Percentiles rank a stretch among this genome's conserved stretches.
These are phyloP conservation scores for Crocodylus rhombifer DNA, from an alignment of 2,797 vertebrate species.

Conservation along the genomic window DNA sequence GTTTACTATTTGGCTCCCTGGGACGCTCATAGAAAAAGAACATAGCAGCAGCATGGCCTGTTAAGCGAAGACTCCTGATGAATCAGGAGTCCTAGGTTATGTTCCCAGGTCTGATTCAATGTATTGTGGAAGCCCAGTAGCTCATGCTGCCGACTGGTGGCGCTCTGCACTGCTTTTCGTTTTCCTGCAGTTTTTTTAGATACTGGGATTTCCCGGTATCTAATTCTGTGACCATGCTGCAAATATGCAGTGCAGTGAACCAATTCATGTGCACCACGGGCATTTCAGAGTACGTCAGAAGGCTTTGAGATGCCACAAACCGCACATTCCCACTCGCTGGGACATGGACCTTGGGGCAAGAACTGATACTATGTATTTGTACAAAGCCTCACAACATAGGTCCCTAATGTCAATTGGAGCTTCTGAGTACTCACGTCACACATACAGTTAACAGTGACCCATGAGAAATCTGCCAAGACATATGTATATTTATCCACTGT, in stretches of 20 bases:
- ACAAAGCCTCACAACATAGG: neutral
- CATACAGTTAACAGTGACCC: neutral
- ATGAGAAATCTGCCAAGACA: neutral
- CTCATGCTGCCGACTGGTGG: too few relatives aligned
- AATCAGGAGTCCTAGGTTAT: neutral
- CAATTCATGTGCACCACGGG: too few relatives aligned
- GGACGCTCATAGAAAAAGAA: neutral
- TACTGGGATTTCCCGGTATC: too few relatives aligned
- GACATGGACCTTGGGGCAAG: neutral
- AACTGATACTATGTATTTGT: neutral
- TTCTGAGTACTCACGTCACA: neutral
- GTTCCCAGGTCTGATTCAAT: neutral
- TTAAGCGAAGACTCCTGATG: neutral
- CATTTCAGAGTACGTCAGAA: too few relatives aligned
- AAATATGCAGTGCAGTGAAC: too few relatives aligned
- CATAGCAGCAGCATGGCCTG: neutral
- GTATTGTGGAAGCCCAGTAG: too few relatives aligned
- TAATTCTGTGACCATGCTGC: too few relatives aligned
- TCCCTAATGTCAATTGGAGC: neutral
- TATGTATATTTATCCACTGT: neutral
- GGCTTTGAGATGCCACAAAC: too few relatives aligned
- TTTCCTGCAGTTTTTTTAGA: too few relatives aligned
- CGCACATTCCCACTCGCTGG: neutral
- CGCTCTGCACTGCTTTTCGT: too few relatives aligned
- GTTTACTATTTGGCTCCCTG: too few relatives aligned